Base-by-base conservation (phyloP, 2,888 invertebrate genomes). In the Scaptodrosophila latifasciaeformis region DNA sequence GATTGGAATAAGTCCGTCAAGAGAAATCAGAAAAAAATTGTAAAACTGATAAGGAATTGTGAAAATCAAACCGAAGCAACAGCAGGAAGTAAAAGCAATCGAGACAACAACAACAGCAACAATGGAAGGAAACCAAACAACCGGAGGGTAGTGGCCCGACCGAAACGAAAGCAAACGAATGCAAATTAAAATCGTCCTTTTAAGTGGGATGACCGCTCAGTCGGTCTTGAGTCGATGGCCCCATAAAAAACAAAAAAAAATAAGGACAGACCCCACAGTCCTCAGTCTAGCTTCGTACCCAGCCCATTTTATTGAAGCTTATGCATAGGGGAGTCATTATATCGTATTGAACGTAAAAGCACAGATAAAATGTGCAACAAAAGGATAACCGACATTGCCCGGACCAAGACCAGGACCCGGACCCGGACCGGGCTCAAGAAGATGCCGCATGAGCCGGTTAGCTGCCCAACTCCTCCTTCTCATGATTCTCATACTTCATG, bases 161-260 rank as follows among this genome's bases (percentile, higher is more conserved):
- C 62, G 67, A 62, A 82, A n/a, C n/a, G n/a, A n/a, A 83, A 82
- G 83, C 84, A 82, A 81, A 82, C 80, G 84, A 75, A 82, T 75
- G 81, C 84, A 83, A 82, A 83, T 82, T 84, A 84, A 82, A 82
- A 82, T 76, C 70, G 65, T 70, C 65, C 68, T 75, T 76, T 77
- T 64, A 67, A 70, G 66, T 70, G 65, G 62, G 37, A 60, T 42
- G 59, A 45, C 49, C 31, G 48, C 4, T 7, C 24, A 24, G 37
- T 24, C 24, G 24, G 24, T 24, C 24, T 24, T 24, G n/a, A n/a
- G n/a, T n/a, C n/a, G n/a, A n/a, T 47, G 63, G 47, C 54, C 65
- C 59, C 81, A 81, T 75, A 75, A 78, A 78, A 78, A 68, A 3
- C 24, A 24, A 7, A 7, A 24, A 3, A 24, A 7, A 7, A 3